These are phyloP conservation scores for Paradisaea rubra DNA, from an alignment of 2,113 vertebrate genomes.

Conservation along the genomic window DNA sequence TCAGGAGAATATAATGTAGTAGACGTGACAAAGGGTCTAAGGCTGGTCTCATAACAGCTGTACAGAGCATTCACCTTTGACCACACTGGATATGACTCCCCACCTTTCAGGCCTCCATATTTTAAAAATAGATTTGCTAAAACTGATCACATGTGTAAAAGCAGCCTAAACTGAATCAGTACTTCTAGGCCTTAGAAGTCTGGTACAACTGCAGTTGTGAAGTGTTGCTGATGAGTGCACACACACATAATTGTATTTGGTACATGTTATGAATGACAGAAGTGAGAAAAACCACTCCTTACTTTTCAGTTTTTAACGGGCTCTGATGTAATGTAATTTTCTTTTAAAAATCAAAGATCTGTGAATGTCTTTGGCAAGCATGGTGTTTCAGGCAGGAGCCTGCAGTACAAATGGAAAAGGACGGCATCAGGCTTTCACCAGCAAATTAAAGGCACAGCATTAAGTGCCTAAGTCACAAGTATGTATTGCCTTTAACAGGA, in stretches of 20 bases:
- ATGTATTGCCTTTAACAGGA: background rate
- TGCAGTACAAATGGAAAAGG: background rate
- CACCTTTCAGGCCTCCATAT: background rate
- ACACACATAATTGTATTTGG: background rate
- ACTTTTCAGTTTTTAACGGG: slow-evolving; percentile 44
- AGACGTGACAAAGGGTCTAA: background rate
- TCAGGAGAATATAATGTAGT: background rate
- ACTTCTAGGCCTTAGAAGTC: background rate
- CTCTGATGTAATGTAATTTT: slow-evolving; percentile 22
- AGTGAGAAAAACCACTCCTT: slow-evolving; percentile 37
- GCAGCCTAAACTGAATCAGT: background rate
- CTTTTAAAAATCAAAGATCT: background rate
- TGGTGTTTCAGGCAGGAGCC: background rate
- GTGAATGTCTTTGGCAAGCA: slow-evolving; percentile 30
- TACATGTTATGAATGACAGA: background rate
- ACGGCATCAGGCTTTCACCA: background rate
- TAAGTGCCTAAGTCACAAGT: background rate
- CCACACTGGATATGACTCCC: background rate
- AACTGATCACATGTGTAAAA: background rate
- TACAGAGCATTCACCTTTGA: background rate
- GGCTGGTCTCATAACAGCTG: background rate
- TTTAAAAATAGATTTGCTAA: slow-evolving; percentile 14
- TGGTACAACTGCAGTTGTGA: background rate
- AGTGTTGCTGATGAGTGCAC: background rate
- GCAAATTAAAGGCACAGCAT: background rate